These are phyloP conservation scores for Onychomys leucogaster DNA, from an alignment of 2,797 vertebrate genomes.

Conservation along the genomic window DNA sequence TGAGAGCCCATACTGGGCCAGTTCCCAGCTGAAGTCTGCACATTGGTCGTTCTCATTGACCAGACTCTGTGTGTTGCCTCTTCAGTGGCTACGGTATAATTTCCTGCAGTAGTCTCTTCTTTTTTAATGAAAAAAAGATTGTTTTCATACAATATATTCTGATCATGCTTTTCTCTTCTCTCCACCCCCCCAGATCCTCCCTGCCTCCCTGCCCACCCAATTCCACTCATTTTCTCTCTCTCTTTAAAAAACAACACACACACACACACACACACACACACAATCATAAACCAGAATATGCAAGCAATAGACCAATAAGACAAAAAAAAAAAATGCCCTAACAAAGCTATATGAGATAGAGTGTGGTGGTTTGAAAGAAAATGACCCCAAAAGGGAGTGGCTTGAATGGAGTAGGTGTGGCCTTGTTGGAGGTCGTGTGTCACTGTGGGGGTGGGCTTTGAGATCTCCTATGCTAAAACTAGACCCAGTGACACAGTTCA, in stretches of 20 bases:
- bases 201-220: too few species aligned
- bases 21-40: fast-evolving
- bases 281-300: neutral
- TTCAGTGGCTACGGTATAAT: fast-evolving
- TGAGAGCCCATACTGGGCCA: neutral
- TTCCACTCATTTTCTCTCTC: neutral
- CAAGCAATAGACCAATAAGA: neutral
- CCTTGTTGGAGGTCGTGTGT: neutral
- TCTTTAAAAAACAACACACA: too few species aligned
- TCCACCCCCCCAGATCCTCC: neutral
- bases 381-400: neutral
- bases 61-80: neutral
- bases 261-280: neutral
- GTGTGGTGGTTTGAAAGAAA: neutral
- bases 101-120: neutral
- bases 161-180: neutral
- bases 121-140: neutral
- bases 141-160: neutral
- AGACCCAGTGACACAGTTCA: neutral
- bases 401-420: neutral
- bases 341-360: neutral
- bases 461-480: neutral
- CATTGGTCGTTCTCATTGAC: neutral
- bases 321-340: neutral
- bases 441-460: neutral